Evolutionary conservation across 1,140 invertebrate genomes (phyloP), one percentile per base, ranked within the genome.

Genomic region (Drosophila erecta): DNA sequence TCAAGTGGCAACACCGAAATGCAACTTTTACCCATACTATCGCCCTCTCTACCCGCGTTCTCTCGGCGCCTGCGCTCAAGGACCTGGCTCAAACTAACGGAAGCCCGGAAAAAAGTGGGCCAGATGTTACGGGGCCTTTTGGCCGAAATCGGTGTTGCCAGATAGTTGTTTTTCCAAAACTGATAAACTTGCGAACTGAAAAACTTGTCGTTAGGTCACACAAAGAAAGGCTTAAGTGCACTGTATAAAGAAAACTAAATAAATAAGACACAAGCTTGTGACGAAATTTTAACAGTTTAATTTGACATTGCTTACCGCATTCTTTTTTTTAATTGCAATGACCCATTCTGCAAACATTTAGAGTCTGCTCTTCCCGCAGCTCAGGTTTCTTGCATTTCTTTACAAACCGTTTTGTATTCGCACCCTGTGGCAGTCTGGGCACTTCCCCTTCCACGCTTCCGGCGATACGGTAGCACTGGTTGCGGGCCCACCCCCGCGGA

Each of bases 1-100:
- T 53, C 3, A 53, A 65, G 71, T 75, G 72, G 72, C 72, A 75
- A 75, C 72, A 64, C 72, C 53, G 17, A 65, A 65, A 37, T 53
- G 71, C 51, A 56, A 64, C 40, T 37, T 69, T 62, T 62, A 24
- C 62, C 66, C 71, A 30, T 61, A 64, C 77, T 76, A 70, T 38
- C 47, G 51, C 65, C 66, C 73, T 3, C 7, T 66, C 58, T 46
- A 61, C 56, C 43, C 49, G 33, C 46, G 30, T 41, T 70, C 65
- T 70, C 66, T 40, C 51, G 10, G 41, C 62, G 50, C 50, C 44
- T 50, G 47, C 69, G 69, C 69, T 33, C 24, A 5, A 33, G 44
- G 35, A 33, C 40, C 10, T 60, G 67, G 38, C 40, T 12, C 20
- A 72, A 72, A 72, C 55, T 72, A 72, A 37, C 30, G 46, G 46